Percentiles rank a stretch among this genome's conserved stretches.
Conservation (phyloP, 2,888 invertebrate species). For the Pollenia griseotomentosa region DNA sequence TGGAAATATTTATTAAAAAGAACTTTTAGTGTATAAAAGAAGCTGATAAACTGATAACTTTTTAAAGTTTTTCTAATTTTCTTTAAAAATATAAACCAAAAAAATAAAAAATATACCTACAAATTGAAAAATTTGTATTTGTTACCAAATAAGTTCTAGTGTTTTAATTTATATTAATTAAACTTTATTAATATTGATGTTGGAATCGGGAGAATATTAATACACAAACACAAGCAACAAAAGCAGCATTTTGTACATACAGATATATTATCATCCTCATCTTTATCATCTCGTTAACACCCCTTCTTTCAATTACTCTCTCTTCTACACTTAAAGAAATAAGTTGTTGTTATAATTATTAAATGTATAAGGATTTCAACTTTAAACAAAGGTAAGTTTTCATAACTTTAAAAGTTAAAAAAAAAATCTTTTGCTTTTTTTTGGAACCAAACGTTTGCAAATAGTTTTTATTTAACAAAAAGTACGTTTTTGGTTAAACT, state of each 20-base stretch:
- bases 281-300: slow-evolving; percentile 54
- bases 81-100: background rate
- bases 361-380: slow-evolving; percentile 8
- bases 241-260: background rate
- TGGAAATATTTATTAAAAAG: too few relatives aligned
- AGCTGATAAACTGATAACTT: too few relatives aligned
- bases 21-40: too few relatives aligned
- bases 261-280: slow-evolving; percentile 41
- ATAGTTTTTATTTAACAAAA: background rate
- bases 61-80: too few relatives aligned
- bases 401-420: background rate
- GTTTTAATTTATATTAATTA: slow-evolving; percentile 75
- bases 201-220: slow-evolving; percentile 11
- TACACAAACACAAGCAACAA: slow-evolving; percentile 1
- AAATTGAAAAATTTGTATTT: slow-evolving; percentile 14
- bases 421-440: slow-evolving; percentile 35
- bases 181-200: slow-evolving; percentile 73
- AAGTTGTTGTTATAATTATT: background rate
- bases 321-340: slow-evolving; percentile 49
- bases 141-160: slow-evolving; percentile 38
- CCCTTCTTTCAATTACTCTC: slow-evolving; percentile 10
- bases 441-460: slow-evolving; percentile 26
- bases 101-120: background rate
- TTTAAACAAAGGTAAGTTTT: slow-evolving; percentile 43
- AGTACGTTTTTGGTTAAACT: background rate